Conservation (phyloP, 2,888 invertebrate species). For the Lasioglossum lativentre region DNA sequence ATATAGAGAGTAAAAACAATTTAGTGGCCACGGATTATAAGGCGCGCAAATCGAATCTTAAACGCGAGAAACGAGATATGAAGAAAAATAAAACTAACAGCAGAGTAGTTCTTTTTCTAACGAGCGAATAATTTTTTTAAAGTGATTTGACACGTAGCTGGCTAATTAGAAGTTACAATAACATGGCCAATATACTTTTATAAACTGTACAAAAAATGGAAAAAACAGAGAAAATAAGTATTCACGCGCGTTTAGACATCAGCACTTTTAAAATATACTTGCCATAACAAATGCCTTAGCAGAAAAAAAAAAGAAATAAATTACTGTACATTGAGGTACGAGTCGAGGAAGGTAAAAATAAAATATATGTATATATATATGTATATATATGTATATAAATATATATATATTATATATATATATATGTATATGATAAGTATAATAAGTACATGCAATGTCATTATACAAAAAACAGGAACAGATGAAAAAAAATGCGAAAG, state of each 20-base stretch:
- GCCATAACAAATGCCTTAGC: conserved; percentile 84
- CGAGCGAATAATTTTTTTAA: conserved; percentile 61
- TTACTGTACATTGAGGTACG: conserved; percentile 70
- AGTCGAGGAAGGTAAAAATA: conserved; percentile 35
- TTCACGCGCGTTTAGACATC: conserved; percentile 74
- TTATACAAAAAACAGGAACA: conserved; percentile 46
- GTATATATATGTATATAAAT: conserved; percentile 32
- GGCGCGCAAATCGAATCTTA: conserved; percentile 44
- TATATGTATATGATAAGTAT: conserved; percentile 60
- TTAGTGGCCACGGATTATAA: conserved; percentile 49
- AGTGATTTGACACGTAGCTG: conserved; percentile 62
- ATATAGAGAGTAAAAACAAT: conserved; percentile 46
- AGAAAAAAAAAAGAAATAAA: conserved; percentile 63
- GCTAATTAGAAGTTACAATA: conserved; percentile 58
- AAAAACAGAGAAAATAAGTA: conserved; percentile 55
- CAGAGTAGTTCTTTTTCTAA: conserved; percentile 60
- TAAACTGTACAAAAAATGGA: conserved; percentile 61
- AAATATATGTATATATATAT: conserved; percentile 16
- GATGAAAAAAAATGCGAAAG: conserved; percentile 33
- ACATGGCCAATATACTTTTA: conserved; percentile 67
- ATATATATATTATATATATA: conserved; percentile 6
- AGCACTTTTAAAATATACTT: conserved; percentile 81
- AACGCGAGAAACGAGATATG: conserved; percentile 11
- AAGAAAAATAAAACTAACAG: conserved; percentile 17
- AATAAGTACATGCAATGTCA: conserved; percentile 63